These are phyloP conservation scores for Phyllopteryx taeniolatus DNA, from an alignment of 2,113 vertebrate genomes.

Conservation along the genomic window DNA sequence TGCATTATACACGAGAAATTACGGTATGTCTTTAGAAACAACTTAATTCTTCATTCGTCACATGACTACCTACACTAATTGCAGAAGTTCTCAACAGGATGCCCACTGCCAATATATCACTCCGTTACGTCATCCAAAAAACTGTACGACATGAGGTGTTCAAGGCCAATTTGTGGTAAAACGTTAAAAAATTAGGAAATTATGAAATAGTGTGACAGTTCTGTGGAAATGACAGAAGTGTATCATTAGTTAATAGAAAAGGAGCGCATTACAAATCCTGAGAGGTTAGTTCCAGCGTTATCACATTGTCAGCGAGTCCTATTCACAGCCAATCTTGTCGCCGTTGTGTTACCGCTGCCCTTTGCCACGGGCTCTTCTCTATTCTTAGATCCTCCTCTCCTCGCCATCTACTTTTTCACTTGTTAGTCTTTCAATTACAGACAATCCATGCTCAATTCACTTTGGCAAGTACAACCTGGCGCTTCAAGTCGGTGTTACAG, in stretches of 20 bases:
- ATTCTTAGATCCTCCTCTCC: conserved; percentile 4
- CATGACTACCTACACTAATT: neutral
- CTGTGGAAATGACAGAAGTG: neutral
- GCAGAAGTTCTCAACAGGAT: neutral
- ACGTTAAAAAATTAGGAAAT: neutral
- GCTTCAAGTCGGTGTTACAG: neutral
- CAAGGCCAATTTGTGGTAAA: neutral
- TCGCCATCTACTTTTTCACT: neutral
- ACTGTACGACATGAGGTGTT: neutral
- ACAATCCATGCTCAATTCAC: neutral
- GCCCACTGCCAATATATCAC: neutral
- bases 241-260: neutral
- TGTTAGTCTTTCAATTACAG: neutral
- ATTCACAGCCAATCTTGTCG: neutral
- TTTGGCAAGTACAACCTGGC: neutral
- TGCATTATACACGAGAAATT: too few relatives aligned
- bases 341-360: neutral
- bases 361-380: neutral
- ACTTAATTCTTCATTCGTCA: neutral
- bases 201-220: neutral
- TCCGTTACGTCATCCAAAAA: neutral
- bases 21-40: neutral
- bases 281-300: conserved; percentile 1
- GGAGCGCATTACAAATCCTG: neutral
- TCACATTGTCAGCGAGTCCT: conserved; percentile 8